A percentile compares a stretch with the other conserved stretches of the same genome.
These are phyloP conservation scores for Drosophila melanogaster DNA, from an alignment of 1,140 invertebrate genomes.

Conservation along the genomic window Release_6_plus_ISO1_MT NT_037436.4:4708001-4708500, in stretches of 20 bases:
- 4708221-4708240: conserved; percentile 17
- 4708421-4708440: conserved; percentile 74
- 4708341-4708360: conserved; percentile 81
- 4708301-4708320: conserved; percentile 56
- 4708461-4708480: conserved; percentile 14
- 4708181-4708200: not conserved
- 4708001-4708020: no score
- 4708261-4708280: conserved; percentile 72
- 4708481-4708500: conserved; percentile 10
- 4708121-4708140: conserved; percentile 37
- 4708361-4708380: conserved; percentile 53
- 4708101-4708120: not conserved
- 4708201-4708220: not conserved
- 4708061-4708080: no score
- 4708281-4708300: conserved; percentile 39
- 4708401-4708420: conserved; percentile 13
- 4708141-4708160: conserved; percentile 77
- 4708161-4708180: conserved; percentile 71
- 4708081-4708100: not conserved
- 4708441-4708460: conserved; percentile 47
- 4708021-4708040: no score
- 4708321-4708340: conserved; percentile 79
- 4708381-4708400: conserved; percentile 18
- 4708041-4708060: no score
- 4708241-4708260: conserved; percentile 75